phyloP scores from a whole-genome alignment of 2,888 invertebrate species.

The Mantis religiosa region DNA sequence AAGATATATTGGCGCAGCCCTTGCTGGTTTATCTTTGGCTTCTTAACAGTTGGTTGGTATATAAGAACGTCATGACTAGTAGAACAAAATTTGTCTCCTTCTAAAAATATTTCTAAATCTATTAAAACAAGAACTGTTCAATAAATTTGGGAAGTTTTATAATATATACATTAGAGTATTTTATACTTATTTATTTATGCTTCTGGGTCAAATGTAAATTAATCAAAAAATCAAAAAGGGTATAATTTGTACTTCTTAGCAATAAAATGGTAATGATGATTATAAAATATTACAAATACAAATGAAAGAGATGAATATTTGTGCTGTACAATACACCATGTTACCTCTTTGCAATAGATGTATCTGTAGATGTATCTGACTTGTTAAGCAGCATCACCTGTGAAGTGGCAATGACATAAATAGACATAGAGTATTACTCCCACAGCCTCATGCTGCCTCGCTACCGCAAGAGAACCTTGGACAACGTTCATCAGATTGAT shows the following conservation, averaged over 20 bases:
- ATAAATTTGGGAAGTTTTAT: not conserved
- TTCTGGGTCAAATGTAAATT: not conserved
- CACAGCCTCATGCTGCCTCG: too few relatives aligned
- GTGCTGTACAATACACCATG: too few relatives aligned
- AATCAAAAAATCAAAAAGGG: not conserved
- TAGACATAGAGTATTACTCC: too few relatives aligned
- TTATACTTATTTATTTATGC: not conserved
- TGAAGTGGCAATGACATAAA: too few relatives aligned
- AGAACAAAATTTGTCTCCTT: not conserved
- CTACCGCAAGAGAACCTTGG: too few relatives aligned
- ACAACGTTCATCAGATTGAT: too few relatives aligned
- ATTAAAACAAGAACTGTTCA: not conserved
- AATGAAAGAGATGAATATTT: too few relatives aligned
- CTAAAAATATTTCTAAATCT: not conserved
- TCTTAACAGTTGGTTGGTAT: not conserved
- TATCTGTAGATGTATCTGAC: too few relatives aligned
- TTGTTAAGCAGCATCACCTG: too few relatives aligned
- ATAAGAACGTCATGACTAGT: not conserved
- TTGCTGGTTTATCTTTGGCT: not conserved
- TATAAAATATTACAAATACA: not conserved
- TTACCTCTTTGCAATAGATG: too few relatives aligned
- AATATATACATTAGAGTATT: not conserved
- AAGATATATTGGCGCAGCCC: not conserved
- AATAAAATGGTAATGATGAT: not conserved
- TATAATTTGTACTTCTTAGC: not conserved